Evolutionary conservation across 1,140 invertebrate genomes (phyloP), one percentile per base, ranked within the genome.

Genomic region (Amphibalanus amphitrite): DNA sequence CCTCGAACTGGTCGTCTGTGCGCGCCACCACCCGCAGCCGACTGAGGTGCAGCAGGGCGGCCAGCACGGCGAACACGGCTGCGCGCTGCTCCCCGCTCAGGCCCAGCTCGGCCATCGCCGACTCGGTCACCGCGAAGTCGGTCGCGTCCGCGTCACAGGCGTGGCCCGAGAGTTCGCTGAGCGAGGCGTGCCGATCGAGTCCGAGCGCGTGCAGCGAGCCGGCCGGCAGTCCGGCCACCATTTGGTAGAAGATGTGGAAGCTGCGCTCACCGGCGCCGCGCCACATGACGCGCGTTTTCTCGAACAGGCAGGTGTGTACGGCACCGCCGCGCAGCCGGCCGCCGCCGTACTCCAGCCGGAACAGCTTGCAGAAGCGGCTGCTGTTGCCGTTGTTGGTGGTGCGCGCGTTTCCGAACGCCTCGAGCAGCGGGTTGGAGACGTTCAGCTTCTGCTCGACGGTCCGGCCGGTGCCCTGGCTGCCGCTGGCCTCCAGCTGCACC

Each of bases 251-350:
- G 71, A 75, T 75, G 67, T 75, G 74, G 74, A 75, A 75, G 67
- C 73, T 75, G 17, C 74, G 29, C 70, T 83, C 82, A 17, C 74
- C 78, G 26, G 77, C 75, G 73, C 79, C 78, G 73, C 82, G 81
- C 76, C 79, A 81, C 69, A 79, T 82, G 30, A 83, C 82, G 73
- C 82, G 79, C 71, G 82, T 83, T 74, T 83, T 83, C 76, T 83
- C 82, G 69, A 83, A 77, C 73, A 83, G 76, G 74, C 73, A 84
- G 69, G 80, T 81, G 76, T 85, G 84, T 78, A 85, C 85, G 75
- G 85, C 83, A 77, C 82, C 83, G 77, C 84, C 84, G 72, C 84
- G 83, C 70, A 85, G 83, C 75, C 83, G 83, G 69, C 84, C 84
- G 74, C 77, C 78, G 69, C 80, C 81, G 78, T 85, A 85, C 76